phyloP scores from a whole-genome alignment of 2,888 invertebrate species.

The Seira musarum region DNA sequence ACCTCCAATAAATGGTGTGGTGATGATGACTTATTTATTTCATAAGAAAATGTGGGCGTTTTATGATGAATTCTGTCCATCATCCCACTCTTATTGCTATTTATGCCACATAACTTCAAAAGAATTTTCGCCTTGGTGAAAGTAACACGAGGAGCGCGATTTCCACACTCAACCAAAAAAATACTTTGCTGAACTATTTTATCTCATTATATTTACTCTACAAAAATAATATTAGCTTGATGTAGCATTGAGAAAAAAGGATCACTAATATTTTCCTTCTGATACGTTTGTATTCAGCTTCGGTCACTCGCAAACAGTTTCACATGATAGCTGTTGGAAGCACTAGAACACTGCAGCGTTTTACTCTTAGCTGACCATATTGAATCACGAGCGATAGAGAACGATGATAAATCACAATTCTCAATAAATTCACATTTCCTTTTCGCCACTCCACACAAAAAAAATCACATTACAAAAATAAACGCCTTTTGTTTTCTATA shows the following conservation, averaged over 20 bases:
- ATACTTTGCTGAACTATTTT: neutral
- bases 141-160: neutral
- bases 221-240: neutral
- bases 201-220: neutral
- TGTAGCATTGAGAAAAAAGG: too few species aligned
- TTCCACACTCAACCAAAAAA: too few species aligned
- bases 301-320: neutral
- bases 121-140: neutral
- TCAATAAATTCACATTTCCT: conserved; percentile 4
- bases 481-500: too few species aligned
- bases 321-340: neutral
- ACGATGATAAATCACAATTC: too few species aligned
- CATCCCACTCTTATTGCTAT: neutral
- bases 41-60: too few species aligned
- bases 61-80: neutral
- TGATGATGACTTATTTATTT: too few species aligned
- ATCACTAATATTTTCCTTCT: neutral
- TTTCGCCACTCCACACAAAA: neutral
- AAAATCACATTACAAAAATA: neutral
- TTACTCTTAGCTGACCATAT: neutral
- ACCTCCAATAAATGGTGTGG: too few species aligned
- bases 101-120: too few species aligned
- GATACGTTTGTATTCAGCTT: neutral
- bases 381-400: neutral
- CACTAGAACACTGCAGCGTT: neutral